A percentile compares a stretch with the other conserved stretches of the same genome.
These are phyloP conservation scores for Takifugu bimaculatus DNA, from an alignment of 2,113 vertebrate genomes.

Conservation along the genomic window DNA sequence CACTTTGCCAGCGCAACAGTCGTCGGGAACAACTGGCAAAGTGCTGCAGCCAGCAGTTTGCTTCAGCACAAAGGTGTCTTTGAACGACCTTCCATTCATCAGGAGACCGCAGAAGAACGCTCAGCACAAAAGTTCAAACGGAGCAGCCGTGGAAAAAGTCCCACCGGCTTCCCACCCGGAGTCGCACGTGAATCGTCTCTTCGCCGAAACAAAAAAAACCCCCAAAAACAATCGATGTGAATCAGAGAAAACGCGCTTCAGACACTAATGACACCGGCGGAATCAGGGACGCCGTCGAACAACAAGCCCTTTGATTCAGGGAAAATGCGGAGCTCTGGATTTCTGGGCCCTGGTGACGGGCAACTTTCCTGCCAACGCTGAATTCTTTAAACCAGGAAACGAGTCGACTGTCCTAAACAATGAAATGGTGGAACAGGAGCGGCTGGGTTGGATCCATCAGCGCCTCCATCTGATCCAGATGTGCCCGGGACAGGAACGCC, in stretches of 20 bases:
- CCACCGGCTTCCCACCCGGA: conserved; percentile 40
- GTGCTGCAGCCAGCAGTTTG: conserved; percentile 47
- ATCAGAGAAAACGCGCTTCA: conserved; percentile 40
- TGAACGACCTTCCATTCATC: conserved; percentile 49
- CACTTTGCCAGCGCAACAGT: conserved; percentile 37
- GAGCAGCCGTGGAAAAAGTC: conserved; percentile 17
- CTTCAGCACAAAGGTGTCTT: conserved; percentile 57
- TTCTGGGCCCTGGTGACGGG: conserved; percentile 15
- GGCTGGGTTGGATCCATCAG: conserved; percentile 42
- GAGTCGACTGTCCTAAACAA: conserved; percentile 43
- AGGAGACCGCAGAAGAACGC: conserved; percentile 41
- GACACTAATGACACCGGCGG: conserved; percentile 28
- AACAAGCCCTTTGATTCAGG: conserved; percentile 28
- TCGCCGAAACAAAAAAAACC: conserved; percentile 28
- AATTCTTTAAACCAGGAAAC: conserved; percentile 27
- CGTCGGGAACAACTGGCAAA: conserved; percentile 48
- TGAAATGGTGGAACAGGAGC: conserved; percentile 36
- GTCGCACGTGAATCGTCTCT: conserved; percentile 44
- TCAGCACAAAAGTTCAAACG: conserved; percentile 63
- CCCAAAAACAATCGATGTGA: conserved; percentile 12
- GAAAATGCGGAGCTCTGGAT: conserved; percentile 22
- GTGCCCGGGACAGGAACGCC: conserved; percentile 23
- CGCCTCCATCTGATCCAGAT: background rate
- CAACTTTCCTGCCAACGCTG: conserved; percentile 9
- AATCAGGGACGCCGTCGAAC: conserved; percentile 30